phyloP scores from a whole-genome alignment of 92 coral and sea anemone species.

The Phenganax subtilis region DNA sequence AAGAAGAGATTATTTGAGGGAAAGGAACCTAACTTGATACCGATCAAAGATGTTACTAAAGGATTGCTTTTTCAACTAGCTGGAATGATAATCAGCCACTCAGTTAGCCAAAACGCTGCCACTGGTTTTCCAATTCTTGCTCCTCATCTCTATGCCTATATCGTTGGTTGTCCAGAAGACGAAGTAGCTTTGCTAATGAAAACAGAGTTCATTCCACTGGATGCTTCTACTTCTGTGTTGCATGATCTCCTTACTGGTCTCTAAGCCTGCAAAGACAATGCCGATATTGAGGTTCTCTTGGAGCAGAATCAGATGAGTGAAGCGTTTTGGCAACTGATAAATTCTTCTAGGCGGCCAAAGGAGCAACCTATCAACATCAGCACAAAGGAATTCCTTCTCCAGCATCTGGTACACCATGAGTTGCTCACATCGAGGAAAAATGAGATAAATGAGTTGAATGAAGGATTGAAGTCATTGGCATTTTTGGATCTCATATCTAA shows the following conservation, averaged over 20 bases:
- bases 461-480: conserved; percentile 46
- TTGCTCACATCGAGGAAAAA: conserved; percentile 43
- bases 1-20: conserved; percentile 46
- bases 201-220: conserved; percentile 32
- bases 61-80: conserved; percentile 35
- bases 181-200: conserved; percentile 15
- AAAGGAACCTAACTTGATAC: conserved; percentile 30
- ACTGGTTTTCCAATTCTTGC: conserved; percentile 36
- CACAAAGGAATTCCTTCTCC: conserved; percentile 31
- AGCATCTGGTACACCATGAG: conserved; percentile 51
- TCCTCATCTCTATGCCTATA: conserved; percentile 21
- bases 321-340: conserved; percentile 50
- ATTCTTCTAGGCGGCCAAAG: conserved; percentile 48
- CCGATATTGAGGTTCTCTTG: conserved; percentile 25
- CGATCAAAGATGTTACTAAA: conserved; percentile 42
- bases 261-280: conserved; percentile 29
- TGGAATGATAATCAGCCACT: conserved; percentile 37
- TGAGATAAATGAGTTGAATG: conserved; percentile 46
- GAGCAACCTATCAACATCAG: conserved; percentile 37
- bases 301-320: conserved; percentile 35
- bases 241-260: conserved; percentile 25
- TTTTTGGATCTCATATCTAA: conserved; percentile 37
- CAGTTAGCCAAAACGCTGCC: conserved; percentile 13
- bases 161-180: conserved; percentile 38
- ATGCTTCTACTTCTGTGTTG: conserved; percentile 33